These are phyloP conservation scores for Lepisosteus osseus DNA, from an alignment of 2,113 vertebrate species.

Conservation along the genomic window DNA sequence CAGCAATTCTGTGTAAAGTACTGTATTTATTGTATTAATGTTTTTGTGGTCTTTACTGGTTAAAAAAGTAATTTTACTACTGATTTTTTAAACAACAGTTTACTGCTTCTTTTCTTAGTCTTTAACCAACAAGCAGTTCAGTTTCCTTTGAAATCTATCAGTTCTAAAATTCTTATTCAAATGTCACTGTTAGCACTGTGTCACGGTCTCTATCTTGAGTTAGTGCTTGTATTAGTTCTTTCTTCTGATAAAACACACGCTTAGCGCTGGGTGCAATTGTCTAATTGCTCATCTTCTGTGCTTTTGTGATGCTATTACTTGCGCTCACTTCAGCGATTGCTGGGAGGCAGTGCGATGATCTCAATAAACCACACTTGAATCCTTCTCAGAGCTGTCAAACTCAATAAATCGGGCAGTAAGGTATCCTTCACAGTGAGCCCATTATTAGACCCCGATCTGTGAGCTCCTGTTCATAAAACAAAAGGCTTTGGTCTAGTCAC, in stretches of 20 bases:
- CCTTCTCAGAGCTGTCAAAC: not conserved
- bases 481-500: slow-evolving; percentile 4
- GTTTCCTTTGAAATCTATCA: too few relatives aligned
- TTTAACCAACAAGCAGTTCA: too few relatives aligned
- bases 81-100: not conserved
- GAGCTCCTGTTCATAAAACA: not conserved
- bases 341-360: not conserved
- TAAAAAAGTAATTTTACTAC: too few relatives aligned
- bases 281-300: not conserved
- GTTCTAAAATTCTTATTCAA: too few relatives aligned
- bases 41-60: too few relatives aligned
- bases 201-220: too few relatives aligned
- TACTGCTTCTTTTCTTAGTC: too few relatives aligned
- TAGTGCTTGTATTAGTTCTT: not conserved
- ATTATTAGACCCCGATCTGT: slow-evolving; percentile 5
- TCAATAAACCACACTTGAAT: slow-evolving; percentile 1
- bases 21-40: too few relatives aligned
- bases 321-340: not conserved
- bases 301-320: not conserved
- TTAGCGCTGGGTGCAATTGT: not conserved
- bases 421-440: not conserved
- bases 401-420: not conserved
- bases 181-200: too few relatives aligned
- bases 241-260: not conserved
- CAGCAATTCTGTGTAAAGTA: too few relatives aligned